Conservation (phyloP, 2,888 invertebrate species). For the Melangyna quadrimaculata region DNA sequence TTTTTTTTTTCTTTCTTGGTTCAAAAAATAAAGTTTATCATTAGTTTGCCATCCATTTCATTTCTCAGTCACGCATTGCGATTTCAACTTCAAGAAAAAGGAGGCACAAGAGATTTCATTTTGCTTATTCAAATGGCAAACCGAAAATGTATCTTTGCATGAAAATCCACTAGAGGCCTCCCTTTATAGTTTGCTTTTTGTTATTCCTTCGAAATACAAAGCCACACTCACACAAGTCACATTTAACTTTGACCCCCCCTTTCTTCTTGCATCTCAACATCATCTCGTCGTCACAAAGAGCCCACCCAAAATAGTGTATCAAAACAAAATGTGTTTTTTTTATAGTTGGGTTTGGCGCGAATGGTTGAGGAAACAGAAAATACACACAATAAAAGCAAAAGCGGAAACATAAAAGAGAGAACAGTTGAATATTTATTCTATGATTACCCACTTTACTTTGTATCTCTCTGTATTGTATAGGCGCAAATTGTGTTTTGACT, state of each 20-base stretch:
- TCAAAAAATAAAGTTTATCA: conserved; percentile 54
- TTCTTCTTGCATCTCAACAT: background rate
- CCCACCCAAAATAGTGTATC: conserved; percentile 36
- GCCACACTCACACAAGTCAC: background rate
- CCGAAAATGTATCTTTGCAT: conserved; percentile 30
- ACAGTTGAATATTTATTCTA: conserved; percentile 37
- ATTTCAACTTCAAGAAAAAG: conserved; percentile 40
- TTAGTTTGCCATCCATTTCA: conserved; percentile 65
- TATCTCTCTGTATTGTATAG: background rate
- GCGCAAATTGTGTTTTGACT: background rate
- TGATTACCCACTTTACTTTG: conserved; percentile 39
- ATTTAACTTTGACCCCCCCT: background rate
- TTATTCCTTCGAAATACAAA: background rate
- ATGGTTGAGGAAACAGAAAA: background rate
- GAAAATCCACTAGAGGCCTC: conserved; percentile 35
- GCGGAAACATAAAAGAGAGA: conserved; percentile 40
- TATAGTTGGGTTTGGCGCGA: conserved; percentile 35
- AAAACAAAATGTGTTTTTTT: conserved; percentile 60
- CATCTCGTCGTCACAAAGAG: background rate
- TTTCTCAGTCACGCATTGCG: conserved; percentile 61
- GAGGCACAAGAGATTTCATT: conserved; percentile 28
- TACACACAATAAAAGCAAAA: conserved; percentile 50
- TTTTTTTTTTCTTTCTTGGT: conserved; percentile 5
- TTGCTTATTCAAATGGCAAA: conserved; percentile 60
- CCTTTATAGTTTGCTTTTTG: conserved; percentile 1